These are phyloP conservation scores for Metalampra italica DNA, from an alignment of 2,888 invertebrate genomes.

Conservation along the genomic window DNA sequence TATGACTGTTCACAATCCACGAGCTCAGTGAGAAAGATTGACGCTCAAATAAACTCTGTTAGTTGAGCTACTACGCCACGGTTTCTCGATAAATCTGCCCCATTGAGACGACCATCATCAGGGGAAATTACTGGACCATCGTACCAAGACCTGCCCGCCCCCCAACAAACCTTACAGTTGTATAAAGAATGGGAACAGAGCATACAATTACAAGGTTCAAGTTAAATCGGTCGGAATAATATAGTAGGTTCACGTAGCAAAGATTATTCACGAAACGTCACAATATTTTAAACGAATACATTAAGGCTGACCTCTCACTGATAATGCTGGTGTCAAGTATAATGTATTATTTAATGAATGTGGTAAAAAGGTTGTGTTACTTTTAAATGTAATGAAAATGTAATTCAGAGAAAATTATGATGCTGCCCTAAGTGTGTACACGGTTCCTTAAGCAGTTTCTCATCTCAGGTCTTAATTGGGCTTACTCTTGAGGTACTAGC, in stretches of 20 bases:
- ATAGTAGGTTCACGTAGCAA: slow-evolving; percentile 41
- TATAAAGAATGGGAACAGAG: not conserved
- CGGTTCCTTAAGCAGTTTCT: not conserved
- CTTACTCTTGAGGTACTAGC: no score
- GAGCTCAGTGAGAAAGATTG: slow-evolving; percentile 33
- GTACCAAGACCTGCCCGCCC: slow-evolving; percentile 32
- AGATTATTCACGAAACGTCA: slow-evolving; percentile 64
- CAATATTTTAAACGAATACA: slow-evolving; percentile 68
- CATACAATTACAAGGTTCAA: slow-evolving; percentile 13
- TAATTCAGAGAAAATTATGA: not conserved
- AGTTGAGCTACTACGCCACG: slow-evolving; percentile 47
- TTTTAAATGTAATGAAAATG: slow-evolving; percentile 14
- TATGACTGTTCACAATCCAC: slow-evolving; percentile 10
- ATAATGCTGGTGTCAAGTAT: slow-evolving; percentile 57
- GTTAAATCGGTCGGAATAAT: slow-evolving; percentile 25
- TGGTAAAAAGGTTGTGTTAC: slow-evolving; percentile 34
- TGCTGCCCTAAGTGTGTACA: not conserved
- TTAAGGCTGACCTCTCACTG: slow-evolving; percentile 57
- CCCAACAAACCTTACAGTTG: slow-evolving; percentile 5
- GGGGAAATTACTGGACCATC: slow-evolving; percentile 53
- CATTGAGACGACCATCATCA: slow-evolving; percentile 69
- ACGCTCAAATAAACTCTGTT: slow-evolving; percentile 54
- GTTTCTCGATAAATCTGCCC: slow-evolving; percentile 53
- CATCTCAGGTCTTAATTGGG: no score
- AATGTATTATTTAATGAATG: slow-evolving; percentile 58